These are phyloP conservation scores for Macrosoma leucophasiata DNA, from an alignment of 2,888 invertebrate species.

Conservation along the genomic window DNA sequence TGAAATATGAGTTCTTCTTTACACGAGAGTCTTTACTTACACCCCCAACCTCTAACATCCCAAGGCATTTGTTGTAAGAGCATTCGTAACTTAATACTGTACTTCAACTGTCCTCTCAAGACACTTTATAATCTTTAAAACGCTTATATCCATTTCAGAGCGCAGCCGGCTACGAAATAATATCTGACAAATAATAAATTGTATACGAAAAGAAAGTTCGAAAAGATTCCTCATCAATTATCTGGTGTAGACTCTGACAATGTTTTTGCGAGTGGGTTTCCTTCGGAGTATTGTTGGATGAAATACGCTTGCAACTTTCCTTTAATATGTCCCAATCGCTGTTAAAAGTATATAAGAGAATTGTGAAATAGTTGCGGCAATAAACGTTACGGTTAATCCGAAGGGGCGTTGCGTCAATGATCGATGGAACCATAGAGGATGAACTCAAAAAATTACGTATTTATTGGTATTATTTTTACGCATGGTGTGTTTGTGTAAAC, in stretches of 20 bases:
- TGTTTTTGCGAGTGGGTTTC: slow-evolving; percentile 31
- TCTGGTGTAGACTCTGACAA: slow-evolving; percentile 27
- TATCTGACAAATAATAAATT: slow-evolving; percentile 28
- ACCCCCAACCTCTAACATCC: no score
- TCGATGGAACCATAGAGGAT: no score
- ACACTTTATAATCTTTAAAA: no score
- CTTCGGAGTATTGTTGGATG: slow-evolving; percentile 30
- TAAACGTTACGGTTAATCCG: no score
- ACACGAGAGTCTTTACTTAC: no score
- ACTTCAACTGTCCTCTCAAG: slow-evolving; percentile 25
- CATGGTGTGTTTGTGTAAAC: no score
- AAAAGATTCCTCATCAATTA: slow-evolving; percentile 38
- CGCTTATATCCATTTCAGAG: no score
- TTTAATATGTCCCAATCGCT: slow-evolving; percentile 31
- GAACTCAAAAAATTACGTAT: no score
- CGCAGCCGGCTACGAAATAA: no score
- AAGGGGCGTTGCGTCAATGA: no score
- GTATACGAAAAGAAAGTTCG: slow-evolving; percentile 30
- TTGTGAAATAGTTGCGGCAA: slow-evolving; percentile 27
- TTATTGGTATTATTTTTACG: no score
- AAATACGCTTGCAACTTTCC: slow-evolving; percentile 32
- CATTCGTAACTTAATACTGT: slow-evolving; percentile 43
- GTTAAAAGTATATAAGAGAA: slow-evolving; percentile 30
- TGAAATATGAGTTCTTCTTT: no score
- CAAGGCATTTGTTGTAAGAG: slow-evolving; percentile 50